A percentile compares a stretch with the other conserved stretches of the same genome.
phyloP scores from a whole-genome alignment of 2,797 vertebrate species.

The Acanthornis magna region DNA sequence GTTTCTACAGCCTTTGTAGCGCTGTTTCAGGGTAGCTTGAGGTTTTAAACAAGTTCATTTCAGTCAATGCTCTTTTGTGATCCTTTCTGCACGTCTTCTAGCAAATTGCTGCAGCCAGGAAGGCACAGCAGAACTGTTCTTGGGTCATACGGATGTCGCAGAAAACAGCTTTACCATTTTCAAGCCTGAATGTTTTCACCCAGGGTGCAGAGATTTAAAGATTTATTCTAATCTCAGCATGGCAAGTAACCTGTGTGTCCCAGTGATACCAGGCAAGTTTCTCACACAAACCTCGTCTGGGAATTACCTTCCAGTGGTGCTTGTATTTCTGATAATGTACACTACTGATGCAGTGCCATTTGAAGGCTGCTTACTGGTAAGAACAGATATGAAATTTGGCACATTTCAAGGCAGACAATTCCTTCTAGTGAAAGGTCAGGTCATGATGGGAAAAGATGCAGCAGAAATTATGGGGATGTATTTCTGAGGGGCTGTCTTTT shows the following conservation, averaged over 20 bases:
- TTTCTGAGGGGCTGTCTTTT: not conserved
- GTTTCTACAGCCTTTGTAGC: not conserved
- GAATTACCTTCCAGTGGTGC: not conserved
- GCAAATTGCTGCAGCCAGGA: not conserved
- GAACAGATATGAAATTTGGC: not conserved
- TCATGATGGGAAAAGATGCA: not conserved
- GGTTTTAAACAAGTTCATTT: conserved; percentile 59
- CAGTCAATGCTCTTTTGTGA: conserved; percentile 6
- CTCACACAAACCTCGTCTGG: not conserved
- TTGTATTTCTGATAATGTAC: not conserved
- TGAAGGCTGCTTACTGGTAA: not conserved
- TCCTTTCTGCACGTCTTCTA: conserved; percentile 26
- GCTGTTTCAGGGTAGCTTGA: conserved; percentile 32
- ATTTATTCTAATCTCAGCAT: not conserved
- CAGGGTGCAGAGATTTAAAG: not conserved
- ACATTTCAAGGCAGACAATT: not conserved
- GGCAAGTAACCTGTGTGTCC: not conserved
- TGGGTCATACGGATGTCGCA: rapidly evolving
- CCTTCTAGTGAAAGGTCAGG: not conserved
- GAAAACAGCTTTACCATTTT: not conserved
- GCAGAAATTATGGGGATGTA: not conserved
- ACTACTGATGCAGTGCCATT: not conserved
- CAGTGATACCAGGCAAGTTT: not conserved
- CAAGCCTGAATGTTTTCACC: not conserved
- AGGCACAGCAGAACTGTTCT: not conserved